Conservation (phyloP, 2,888 invertebrate genomes). For the Pterostichus madidus region DNA sequence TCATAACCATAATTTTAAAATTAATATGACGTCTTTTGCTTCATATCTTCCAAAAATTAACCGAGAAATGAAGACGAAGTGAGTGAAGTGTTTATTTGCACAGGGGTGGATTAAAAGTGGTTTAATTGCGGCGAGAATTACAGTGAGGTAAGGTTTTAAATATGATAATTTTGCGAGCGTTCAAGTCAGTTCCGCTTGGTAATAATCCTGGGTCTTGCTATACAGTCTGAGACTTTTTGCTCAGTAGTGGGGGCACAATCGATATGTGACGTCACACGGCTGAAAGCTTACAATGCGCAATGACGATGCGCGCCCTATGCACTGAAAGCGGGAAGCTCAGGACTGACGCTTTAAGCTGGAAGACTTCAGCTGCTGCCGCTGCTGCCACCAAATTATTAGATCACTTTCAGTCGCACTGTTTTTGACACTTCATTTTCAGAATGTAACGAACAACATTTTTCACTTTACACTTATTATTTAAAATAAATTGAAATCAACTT, state of each 20-base stretch:
- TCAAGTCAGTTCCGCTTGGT: conserved; percentile 55
- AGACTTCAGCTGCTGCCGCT: background rate
- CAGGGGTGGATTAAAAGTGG: background rate
- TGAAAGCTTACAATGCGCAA: conserved; percentile 67
- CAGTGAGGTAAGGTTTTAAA: conserved; percentile 24
- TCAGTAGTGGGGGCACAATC: conserved; percentile 65
- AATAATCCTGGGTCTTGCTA: conserved; percentile 54
- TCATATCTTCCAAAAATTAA: background rate
- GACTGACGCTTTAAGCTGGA: conserved; percentile 16
- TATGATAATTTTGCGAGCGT: conserved; percentile 37
- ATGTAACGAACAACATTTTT: too few relatives aligned
- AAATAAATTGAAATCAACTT: too few relatives aligned
- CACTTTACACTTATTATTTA: too few relatives aligned
- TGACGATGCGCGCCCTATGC: conserved; percentile 61
- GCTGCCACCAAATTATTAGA: conserved; percentile 19
- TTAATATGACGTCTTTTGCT: background rate
- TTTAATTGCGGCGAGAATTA: conserved; percentile 15
- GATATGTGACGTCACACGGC: conserved; percentile 66
- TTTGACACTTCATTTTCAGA: background rate
- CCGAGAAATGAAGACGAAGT: too few relatives aligned
- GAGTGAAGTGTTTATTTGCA: conserved; percentile 9
- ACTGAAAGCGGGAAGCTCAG: conserved; percentile 58
- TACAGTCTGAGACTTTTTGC: conserved; percentile 66
- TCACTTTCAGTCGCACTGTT: conserved; percentile 28
- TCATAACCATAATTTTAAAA: conserved; percentile 11